Base-by-base conservation (phyloP, 2,888 invertebrate genomes). In the Exocentrus adspersus region DNA sequence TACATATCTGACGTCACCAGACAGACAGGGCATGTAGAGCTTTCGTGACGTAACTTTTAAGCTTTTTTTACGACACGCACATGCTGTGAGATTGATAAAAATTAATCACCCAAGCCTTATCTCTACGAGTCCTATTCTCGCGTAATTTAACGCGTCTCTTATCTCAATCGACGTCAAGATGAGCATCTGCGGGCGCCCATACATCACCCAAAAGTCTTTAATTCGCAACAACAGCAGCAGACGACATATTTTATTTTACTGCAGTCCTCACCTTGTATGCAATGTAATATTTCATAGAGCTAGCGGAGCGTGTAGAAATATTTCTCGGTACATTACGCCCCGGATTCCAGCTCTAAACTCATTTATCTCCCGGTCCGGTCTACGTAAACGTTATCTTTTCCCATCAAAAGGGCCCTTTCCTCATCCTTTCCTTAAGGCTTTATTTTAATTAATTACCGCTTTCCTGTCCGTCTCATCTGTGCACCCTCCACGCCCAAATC, bases 401-500 rank as follows among this genome's bases (percentile, higher is more conserved):
- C 12, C 12, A 37, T 37, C n/a, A n/a, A 2, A 2, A 5, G 37
- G 37, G 2, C 6, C 37, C 12, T 14, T 14, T 37, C 14, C 37
- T 5, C 14, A 12, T 12, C 12, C n/a, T n/a, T n/a, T n/a, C n/a
- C n/a, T n/a, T n/a, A n/a, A n/a, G n/a, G n/a, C n/a, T n/a, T n/a
- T n/a, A n/a, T n/a, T n/a, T n/a, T n/a, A n/a, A n/a, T n/a, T 37
- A 10, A 37, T 37, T 37, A 12, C 2, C 2, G 5, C 5, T 5
- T 6, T 12, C 37, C 37, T 12, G 12, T n/a, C 37, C 28, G 17
- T 46, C 30, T 46, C 57, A 45, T 57, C 46, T 46, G 42, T 54
- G 42, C 16, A 42, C n/a, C n/a, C n/a, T n/a, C 42, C 28, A 20
- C 46, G 46, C 24, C 57, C 57, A 57, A 57, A 57, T 57, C 57